These are phyloP conservation scores for Mesorhabditis spiculigera DNA, from an alignment of 2,888 invertebrate genomes.

Conservation along the genomic window DNA sequence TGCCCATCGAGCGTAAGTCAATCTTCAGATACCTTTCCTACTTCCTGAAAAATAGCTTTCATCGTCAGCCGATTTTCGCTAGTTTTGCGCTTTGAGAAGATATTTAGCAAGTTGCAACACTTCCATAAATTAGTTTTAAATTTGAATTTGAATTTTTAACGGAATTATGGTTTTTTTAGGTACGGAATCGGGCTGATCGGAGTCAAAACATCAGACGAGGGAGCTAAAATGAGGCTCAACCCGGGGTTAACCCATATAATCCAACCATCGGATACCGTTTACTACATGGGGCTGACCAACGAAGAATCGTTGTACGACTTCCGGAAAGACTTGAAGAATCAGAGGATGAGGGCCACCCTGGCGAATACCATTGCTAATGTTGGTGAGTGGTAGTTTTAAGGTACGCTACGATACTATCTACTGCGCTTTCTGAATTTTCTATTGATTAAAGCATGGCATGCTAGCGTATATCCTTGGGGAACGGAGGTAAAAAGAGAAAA, in stretches of 20 bases:
- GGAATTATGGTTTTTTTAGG: conserved; percentile 63
- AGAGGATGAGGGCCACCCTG: conserved; percentile 31
- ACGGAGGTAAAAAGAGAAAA: no score
- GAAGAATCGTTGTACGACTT: conserved; percentile 48
- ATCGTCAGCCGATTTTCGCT: no score
- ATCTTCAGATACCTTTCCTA: not conserved
- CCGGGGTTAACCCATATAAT: conserved; percentile 95
- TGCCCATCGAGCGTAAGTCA: conserved; percentile 85
- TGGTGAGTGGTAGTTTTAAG: conserved; percentile 14
- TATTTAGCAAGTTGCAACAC: not conserved
- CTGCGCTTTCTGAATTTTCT: no score
- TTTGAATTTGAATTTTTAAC: not conserved
- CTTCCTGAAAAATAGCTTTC: no score
- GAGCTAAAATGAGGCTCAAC: conserved; percentile 86
- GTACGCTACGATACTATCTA: no score
- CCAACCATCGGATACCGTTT: conserved; percentile 85
- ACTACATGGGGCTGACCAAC: conserved; percentile 53
- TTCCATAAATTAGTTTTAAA: not conserved
- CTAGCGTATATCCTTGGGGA: no score
- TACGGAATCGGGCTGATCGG: conserved; percentile 94
- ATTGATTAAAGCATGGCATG: no score
- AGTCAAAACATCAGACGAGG: conserved; percentile 73
- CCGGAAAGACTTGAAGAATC: conserved; percentile 40
- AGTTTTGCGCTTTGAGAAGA: no score
- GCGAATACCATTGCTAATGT: conserved; percentile 45